A percentile compares a stretch with the other conserved stretches of the same genome.
Evolutionary conservation across 1,140 invertebrate genomes (phyloP).

Genomic region (Drosophila leontia): DNA sequence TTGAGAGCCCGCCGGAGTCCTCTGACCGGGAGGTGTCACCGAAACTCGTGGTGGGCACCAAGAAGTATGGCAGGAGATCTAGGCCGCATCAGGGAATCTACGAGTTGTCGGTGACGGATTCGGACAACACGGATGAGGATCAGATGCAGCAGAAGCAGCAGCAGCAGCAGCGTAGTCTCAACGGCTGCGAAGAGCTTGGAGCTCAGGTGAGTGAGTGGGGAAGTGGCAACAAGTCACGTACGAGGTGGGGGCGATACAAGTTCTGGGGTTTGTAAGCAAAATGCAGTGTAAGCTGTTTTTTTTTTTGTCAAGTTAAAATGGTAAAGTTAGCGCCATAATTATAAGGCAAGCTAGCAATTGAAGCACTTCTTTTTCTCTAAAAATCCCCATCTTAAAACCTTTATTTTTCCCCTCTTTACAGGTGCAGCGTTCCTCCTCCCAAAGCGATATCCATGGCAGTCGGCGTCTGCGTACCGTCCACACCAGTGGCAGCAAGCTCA

Average conservation of each 20-base stretch:
- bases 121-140: slow-evolving; percentile 78
- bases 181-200: slow-evolving; percentile 46
- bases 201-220: slow-evolving; percentile 43
- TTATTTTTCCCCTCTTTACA: neutral
- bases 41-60: slow-evolving; percentile 90
- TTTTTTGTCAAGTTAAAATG: neutral
- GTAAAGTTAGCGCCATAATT: neutral
- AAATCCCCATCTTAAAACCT: neutral
- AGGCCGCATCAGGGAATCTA: slow-evolving; percentile 85
- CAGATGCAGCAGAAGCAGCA: slow-evolving; percentile 52
- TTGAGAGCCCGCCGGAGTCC: slow-evolving; percentile 86
- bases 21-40: slow-evolving; percentile 90
- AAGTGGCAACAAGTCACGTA: slow-evolving; percentile 10
- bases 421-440: slow-evolving; percentile 86
- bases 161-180: slow-evolving; percentile 53
- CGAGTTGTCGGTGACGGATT: slow-evolving; percentile 74
- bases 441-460: slow-evolving; percentile 85
- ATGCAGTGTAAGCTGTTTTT: slow-evolving; percentile 1
- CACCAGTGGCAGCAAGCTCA: slow-evolving; percentile 85
- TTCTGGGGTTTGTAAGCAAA: slow-evolving; percentile 9
- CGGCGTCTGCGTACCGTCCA: slow-evolving; percentile 82
- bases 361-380: too few species aligned
- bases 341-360: too few species aligned
- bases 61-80: slow-evolving; percentile 91
- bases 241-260: neutral